These are phyloP conservation scores for Neelides folsomi DNA, from an alignment of 2,888 invertebrate genomes.

Conservation along the genomic window DNA sequence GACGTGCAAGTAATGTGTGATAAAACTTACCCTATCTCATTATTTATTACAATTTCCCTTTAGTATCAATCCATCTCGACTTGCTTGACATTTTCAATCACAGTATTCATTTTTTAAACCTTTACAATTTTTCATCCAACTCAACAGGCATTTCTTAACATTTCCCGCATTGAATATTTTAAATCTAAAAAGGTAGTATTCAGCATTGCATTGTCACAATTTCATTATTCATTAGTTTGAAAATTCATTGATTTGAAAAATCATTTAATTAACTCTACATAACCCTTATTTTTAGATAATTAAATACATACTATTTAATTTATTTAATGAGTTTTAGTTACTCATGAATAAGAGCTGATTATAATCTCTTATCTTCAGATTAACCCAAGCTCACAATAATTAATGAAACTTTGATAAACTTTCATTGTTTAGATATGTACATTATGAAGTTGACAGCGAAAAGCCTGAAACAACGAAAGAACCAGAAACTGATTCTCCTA, in stretches of 20 bases:
- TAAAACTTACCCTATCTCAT: neutral
- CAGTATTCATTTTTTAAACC: neutral
- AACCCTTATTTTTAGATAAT: no score
- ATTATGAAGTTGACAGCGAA: conserved; percentile 83
- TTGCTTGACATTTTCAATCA: neutral
- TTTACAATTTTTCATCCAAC: neutral
- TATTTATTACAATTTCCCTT: neutral
- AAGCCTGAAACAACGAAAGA: conserved; percentile 5
- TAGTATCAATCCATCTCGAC: neutral
- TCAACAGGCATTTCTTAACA: no score
- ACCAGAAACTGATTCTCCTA: conserved; percentile 1
- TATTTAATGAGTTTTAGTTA: no score
- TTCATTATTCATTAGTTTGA: no score
- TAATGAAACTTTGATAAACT: conserved; percentile 8
- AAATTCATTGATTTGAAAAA: no score
- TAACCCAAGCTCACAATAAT: no score
- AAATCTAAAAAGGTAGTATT: no score
- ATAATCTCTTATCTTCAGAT: neutral
- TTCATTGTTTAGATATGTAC: conserved; percentile 60
- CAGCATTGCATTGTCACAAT: no score
- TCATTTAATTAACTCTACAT: no score
- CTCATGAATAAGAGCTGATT: neutral
- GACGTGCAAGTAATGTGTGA: conserved; percentile 63
- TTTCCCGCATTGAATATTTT: no score
- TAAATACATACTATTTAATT: no score